These are phyloP conservation scores for Mola mola DNA, from an alignment of 2,113 vertebrate species.

Conservation along the genomic window DNA sequence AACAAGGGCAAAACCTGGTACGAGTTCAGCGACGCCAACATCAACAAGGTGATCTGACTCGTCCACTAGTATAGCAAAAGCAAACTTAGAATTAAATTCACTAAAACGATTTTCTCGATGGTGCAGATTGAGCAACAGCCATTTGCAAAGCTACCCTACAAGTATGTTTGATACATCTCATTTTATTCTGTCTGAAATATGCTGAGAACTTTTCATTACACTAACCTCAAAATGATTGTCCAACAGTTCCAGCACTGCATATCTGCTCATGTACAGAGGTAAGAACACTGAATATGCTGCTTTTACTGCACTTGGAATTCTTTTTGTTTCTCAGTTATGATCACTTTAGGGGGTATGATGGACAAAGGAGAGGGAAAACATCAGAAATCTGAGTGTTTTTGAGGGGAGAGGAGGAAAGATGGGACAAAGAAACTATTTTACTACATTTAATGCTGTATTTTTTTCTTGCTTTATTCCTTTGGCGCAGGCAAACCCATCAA, in stretches of 20 bases:
- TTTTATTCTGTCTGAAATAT: background rate
- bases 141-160: background rate
- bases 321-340: no score
- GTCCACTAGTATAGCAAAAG: background rate
- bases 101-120: background rate
- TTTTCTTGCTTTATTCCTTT: no score
- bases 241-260: background rate
- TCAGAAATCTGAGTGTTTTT: no score
- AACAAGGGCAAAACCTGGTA: conserved; percentile 52
- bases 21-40: conserved; percentile 40
- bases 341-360: no score
- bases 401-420: no score
- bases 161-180: background rate
- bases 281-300: background rate
- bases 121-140: background rate
- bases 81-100: background rate
- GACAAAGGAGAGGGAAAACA: no score
- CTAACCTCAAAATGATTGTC: background rate
- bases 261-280: conserved; percentile 18
- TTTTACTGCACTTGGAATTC: no score
- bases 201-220: background rate
- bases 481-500: no score
- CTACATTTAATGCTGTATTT: no score
- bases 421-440: no score
- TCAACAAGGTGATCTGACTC: conserved; percentile 29